Evolutionary conservation across 2,888 invertebrate species (phyloP), one percentile per base, ranked within the genome.

Genomic region (Epiblema foenella): DNA sequence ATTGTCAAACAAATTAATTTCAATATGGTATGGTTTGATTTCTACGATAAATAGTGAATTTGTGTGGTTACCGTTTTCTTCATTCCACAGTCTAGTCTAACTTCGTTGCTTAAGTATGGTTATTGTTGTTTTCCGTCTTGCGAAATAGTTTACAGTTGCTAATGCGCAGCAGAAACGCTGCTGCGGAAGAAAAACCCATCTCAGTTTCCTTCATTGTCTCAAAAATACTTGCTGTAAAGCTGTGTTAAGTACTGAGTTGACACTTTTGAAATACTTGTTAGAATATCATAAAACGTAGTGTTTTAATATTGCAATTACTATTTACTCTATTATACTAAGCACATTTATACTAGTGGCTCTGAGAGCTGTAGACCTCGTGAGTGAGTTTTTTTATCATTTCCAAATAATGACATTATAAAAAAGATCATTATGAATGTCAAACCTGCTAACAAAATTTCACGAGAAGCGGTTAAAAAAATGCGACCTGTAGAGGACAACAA

Each of bases 111-210:
- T 54, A 64, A 69, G 63, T 64, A 63, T 69, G 57, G 57, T 58
- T 52, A 58, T 64, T 69, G 64, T 65, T 58, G 64, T 58, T 69
- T 65, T 69, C 64, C 51, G 51, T 65, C 69, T 66, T 65, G 58
- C 51, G 29, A 24, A 54, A 59, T 70, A 70, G 54, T 70, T 69
- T 70, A 52, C 58, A 70, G 65, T 59, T 54, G 70, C 59, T 70
- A 65, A 70, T 70, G 70, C 52, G 20, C 65, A 9, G 39, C 65
- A 39, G n/a, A 59, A 42, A 59, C 33, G 52, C 52, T 42, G 58
- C 39, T 20, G 42, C 33, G 59, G 54, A 59, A 65, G 65, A 65
- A 70, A 69, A 65, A 56, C 59, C 20, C 42, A 54, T 65, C 52
- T 39, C n/a, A 12, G 42, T 64, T 68, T 42, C 68, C 46, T 52